Conservation (phyloP, 2,888 invertebrate genomes). For the Campaea margaritaria region DNA sequence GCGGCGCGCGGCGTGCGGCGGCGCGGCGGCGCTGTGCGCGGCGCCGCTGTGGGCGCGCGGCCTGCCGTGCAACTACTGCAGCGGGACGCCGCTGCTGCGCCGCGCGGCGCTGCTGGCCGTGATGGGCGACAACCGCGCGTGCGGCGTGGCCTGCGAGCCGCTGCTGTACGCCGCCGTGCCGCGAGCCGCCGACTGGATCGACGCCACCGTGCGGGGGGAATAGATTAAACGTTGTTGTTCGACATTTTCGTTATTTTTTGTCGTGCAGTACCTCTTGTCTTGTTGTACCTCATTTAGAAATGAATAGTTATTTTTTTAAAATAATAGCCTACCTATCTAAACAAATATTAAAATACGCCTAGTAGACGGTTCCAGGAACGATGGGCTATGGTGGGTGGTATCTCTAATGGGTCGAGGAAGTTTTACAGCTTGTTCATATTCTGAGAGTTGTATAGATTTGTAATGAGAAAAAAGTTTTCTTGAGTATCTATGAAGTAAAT, state of each 20-base stretch:
- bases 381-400: too few relatives aligned
- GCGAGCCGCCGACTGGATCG: conserved; percentile 59
- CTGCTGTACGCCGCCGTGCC: conserved; percentile 63
- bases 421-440: too few relatives aligned
- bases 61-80: conserved; percentile 64
- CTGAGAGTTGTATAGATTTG: too few relatives aligned
- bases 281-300: too few relatives aligned
- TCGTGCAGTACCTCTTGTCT: too few relatives aligned
- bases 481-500: too few relatives aligned
- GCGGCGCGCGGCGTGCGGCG: conserved; percentile 37
- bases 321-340: too few relatives aligned
- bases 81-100: conserved; percentile 66
- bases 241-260: background rate
- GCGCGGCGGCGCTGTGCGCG: conserved; percentile 31
- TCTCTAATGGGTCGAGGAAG: too few relatives aligned
- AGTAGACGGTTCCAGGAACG: too few relatives aligned
- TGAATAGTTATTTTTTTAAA: too few relatives aligned
- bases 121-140: conserved; percentile 58
- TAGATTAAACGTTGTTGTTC: conserved; percentile 24
- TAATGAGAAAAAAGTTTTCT: too few relatives aligned
- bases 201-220: conserved; percentile 44
- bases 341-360: too few relatives aligned
- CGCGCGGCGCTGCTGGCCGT: conserved; percentile 52
- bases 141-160: conserved; percentile 68
- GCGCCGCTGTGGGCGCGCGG: conserved; percentile 53